A percentile compares a stretch with the other conserved stretches of the same genome.
These are phyloP conservation scores for Hydropsyche tenuis DNA, from an alignment of 1,140 invertebrate genomes.

Conservation along the genomic window DNA sequence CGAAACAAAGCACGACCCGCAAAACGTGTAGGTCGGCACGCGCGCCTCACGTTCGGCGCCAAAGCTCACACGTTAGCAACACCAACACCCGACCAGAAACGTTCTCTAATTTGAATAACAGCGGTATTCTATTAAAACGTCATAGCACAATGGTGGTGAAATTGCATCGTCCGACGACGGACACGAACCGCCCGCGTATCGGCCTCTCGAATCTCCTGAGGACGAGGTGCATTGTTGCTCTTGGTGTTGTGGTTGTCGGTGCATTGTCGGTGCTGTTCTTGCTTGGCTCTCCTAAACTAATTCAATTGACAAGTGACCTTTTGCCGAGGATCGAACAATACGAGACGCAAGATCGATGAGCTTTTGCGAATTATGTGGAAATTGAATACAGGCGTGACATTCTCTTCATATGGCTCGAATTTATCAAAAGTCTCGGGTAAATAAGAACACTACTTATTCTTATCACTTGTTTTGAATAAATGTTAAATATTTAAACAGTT, in stretches of 20 bases:
- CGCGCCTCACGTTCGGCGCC: too few relatives aligned
- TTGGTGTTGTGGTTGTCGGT: background rate
- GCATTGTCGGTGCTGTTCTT: constrained; percentile 8
- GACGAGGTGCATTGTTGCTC: constrained; percentile 33
- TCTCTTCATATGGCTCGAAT: too few relatives aligned
- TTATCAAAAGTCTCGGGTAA: too few relatives aligned
- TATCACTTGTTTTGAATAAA: background rate
- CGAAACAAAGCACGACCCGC: too few relatives aligned
- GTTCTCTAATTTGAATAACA: constrained; percentile 21
- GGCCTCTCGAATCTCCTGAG: constrained; percentile 31
- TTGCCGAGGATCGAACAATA: background rate
- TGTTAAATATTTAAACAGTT: too few relatives aligned
- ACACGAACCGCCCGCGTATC: constrained; percentile 33
- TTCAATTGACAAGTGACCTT: constrained; percentile 50
- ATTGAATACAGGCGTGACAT: too few relatives aligned
- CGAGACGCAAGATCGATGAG: too few relatives aligned
- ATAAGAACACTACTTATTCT: too few relatives aligned
- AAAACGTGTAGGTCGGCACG: too few relatives aligned
- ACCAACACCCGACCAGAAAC: background rate
- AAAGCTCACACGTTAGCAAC: too few relatives aligned
- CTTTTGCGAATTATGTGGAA: too few relatives aligned
- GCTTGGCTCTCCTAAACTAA: constrained; percentile 34
- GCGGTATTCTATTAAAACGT: constrained; percentile 23
- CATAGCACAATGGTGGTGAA: constrained; percentile 34
- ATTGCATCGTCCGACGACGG: constrained; percentile 42